Percentiles rank a stretch among this genome's conserved stretches.
These are phyloP conservation scores for Tylochromis polylepis DNA, from an alignment of 2,113 vertebrate species.

Conservation along the genomic window DNA sequence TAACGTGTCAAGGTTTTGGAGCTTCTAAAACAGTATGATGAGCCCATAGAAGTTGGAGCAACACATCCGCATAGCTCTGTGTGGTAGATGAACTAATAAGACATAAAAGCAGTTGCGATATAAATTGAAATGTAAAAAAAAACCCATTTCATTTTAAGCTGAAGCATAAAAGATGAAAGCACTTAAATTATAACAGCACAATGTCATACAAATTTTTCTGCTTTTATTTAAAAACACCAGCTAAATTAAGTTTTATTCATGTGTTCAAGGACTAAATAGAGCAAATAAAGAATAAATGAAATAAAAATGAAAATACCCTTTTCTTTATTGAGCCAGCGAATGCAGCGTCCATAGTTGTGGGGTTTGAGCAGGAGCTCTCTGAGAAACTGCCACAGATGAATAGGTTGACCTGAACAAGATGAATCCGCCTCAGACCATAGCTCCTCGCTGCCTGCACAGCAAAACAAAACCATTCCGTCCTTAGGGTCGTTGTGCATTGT, in stretches of 20 bases:
- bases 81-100: not conserved
- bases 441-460: constrained; percentile 66
- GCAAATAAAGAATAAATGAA: not conserved
- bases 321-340: constrained; percentile 97
- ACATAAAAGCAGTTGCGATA: not conserved
- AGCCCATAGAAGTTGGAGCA: not conserved
- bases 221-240: not conserved
- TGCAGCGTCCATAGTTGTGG: constrained; percentile 91
- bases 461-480: not conserved
- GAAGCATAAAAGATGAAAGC: not conserved
- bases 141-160: not conserved
- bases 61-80: not conserved
- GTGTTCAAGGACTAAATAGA: fast-evolving
- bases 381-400: constrained; percentile 98
- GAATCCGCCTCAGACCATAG: constrained; percentile 90
- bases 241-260: not conserved
- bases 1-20: not conserved
- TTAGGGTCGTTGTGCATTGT: not conserved
- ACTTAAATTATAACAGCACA: not conserved
- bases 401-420: constrained; percentile 89
- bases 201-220: not conserved
- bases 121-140: not conserved
- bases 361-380: constrained; percentile 93
- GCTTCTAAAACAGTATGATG: not conserved
- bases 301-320: constrained; percentile 76